Percentiles rank a stretch among this genome's conserved stretches.
These are phyloP conservation scores for Nasonovia ribisnigri DNA, from an alignment of 2,888 invertebrate genomes.

Conservation along the genomic window DNA sequence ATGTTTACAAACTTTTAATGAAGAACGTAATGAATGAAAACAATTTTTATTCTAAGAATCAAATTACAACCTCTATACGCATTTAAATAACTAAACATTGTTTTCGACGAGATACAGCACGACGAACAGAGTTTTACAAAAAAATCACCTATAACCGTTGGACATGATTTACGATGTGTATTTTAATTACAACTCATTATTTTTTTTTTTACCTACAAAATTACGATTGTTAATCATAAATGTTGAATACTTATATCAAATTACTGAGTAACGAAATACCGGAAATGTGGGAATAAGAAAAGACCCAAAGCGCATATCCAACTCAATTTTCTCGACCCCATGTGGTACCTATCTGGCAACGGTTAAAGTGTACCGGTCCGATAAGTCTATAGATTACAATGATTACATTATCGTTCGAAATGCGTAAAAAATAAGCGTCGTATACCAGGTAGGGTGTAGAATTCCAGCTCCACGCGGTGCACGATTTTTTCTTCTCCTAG, in stretches of 20 bases:
- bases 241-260: not conserved
- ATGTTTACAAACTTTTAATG: not conserved
- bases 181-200: not conserved
- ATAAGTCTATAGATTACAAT: not conserved
- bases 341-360: not conserved
- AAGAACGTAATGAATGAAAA: not conserved
- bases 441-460: not conserved
- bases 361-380: not conserved
- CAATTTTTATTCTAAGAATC: not conserved
- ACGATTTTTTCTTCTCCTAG: not conserved
- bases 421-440: not conserved
- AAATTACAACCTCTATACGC: not conserved
- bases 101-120: not conserved
- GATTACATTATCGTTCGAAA: not conserved
- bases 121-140: not conserved
- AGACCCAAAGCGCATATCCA: not conserved
- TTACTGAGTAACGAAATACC: not conserved
- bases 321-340: not conserved
- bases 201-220: not conserved
- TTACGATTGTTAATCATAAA: not conserved
- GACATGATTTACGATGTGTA: constrained; percentile 11
- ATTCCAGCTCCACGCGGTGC: not conserved
- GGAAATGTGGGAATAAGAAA: not conserved
- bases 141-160: not conserved
- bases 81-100: not conserved